phyloP scores from a whole-genome alignment of 1,140 invertebrate genomes.

The Trichoplusia ni region DNA sequence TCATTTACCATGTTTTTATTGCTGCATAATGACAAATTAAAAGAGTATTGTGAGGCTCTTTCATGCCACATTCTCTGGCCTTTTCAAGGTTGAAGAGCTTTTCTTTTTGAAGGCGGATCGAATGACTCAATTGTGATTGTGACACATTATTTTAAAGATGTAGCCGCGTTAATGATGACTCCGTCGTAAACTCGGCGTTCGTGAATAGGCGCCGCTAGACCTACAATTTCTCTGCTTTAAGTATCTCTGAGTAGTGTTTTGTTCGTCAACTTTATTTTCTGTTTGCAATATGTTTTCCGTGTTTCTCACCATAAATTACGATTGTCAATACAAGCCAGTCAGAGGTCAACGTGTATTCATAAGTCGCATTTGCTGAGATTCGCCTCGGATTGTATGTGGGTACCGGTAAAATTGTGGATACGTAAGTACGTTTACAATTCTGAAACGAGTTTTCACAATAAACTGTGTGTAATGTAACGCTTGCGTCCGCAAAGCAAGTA shows the following conservation, averaged over 20 bases:
- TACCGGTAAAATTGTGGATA: not conserved
- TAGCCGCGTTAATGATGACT: not conserved
- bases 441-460: conserved; percentile 31
- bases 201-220: not conserved
- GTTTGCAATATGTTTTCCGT: conserved; percentile 8
- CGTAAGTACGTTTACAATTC: conserved; percentile 3
- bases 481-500: conserved; percentile 26
- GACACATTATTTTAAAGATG: conserved; percentile 33
- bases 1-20: conserved; percentile 81
- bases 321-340: conserved; percentile 5
- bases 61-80: conserved; percentile 68
- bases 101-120: conserved; percentile 47
- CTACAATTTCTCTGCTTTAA: not conserved
- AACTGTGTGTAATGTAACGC: conserved; percentile 30
- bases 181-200: conserved; percentile 3
- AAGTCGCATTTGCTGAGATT: not conserved
- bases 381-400: not conserved
- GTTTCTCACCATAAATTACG: conserved; percentile 11
- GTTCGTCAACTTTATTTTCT: not conserved
- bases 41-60: conserved; percentile 76
- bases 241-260: not conserved
- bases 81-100: conserved; percentile 66
- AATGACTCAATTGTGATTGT: conserved; percentile 60
- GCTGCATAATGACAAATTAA: conserved; percentile 80
- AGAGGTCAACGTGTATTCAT: not conserved